These are phyloP conservation scores for Aphis craccivora DNA, from an alignment of 1,140 invertebrate genomes.

Conservation along the genomic window DNA sequence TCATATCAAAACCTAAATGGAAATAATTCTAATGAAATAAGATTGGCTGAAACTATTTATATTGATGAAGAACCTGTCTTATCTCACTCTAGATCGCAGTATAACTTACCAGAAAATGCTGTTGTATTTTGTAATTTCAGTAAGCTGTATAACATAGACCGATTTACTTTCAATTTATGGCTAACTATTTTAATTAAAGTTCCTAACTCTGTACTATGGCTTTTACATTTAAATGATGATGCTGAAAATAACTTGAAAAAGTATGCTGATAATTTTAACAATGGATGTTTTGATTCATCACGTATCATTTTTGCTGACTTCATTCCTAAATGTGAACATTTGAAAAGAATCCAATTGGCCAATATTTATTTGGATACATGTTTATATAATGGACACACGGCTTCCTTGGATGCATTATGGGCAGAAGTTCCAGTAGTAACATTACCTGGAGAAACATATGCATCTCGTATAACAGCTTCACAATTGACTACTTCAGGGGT, in stretches of 20 bases:
- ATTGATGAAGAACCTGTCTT: constrained; percentile 66
- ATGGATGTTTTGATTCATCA: constrained; percentile 69
- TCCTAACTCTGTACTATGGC: constrained; percentile 95
- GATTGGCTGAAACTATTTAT: constrained; percentile 78
- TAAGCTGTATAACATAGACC: constrained; percentile 99
- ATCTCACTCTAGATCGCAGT: constrained; percentile 81
- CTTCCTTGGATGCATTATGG: constrained; percentile 99
- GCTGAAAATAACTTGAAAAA: constrained; percentile 91
- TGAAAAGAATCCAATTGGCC: constrained; percentile 93
- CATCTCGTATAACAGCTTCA: constrained; percentile 97
- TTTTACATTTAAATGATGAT: constrained; percentile 93
- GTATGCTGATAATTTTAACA: constrained; percentile 83
- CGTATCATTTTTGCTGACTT: constrained; percentile 96
- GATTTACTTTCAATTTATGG: constrained; percentile 93
- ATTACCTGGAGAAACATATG: constrained; percentile 89
- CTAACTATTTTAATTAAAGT: constrained; percentile 89
- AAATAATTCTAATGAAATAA: too few relatives aligned
- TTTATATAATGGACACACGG: constrained; percentile 98
- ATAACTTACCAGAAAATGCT: constrained; percentile 93
- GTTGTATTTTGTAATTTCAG: constrained; percentile 99
- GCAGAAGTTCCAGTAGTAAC: constrained; percentile 98
- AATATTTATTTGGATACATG: constrained; percentile 98
- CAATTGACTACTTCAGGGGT: constrained; percentile 93
- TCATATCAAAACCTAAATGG: constrained; percentile 69
- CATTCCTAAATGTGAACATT: constrained; percentile 98